Base-by-base conservation (phyloP, 1,140 invertebrate genomes). In the Zaprionus africanus region DNA sequence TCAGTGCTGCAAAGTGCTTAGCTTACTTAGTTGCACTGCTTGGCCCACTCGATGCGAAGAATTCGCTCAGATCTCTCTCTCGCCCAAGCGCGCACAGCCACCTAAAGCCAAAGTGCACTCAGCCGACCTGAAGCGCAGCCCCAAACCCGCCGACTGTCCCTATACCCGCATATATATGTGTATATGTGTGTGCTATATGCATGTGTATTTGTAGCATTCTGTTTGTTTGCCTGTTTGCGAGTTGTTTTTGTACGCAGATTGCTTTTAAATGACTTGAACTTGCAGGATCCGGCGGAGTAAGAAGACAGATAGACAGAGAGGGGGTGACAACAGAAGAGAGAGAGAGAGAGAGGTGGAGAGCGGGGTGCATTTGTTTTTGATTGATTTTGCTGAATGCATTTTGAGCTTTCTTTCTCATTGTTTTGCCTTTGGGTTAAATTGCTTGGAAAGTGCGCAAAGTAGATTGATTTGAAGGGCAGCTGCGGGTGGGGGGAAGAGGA, bases 231-330 rank as follows among this genome's bases (percentile, higher is more conserved):
- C 65, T 59, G 62, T 46, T 46, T 17, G 41, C 41, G n/a, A 51
- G 17, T 63, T 46, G 31, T 26, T 60, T 73, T 49, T 75, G 65
- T 69, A 66, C 66, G 74, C 54, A 88, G 84, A 87, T 87, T 88
- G 84, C 84, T 87, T 87, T 87, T 82, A 88, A 88, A 88, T 88
- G 83, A 88, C 85, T 88, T 84, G 59, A 86, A 90, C 72, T 88
- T 76, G 73, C 43, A 26, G 43, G 51, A 63, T 64, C 26, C 49
- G 78, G 69, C 79, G 19, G 46, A 11, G 63, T 74, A 66, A 78
- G 68, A 51, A 74, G 59, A 56, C 24, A 26, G 53, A 31, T 15
- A 56, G 26, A 15, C 12, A 4, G 13, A 15, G 49, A 11, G 19
- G 17, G 41, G 4, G 7, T 1, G 2, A 43, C 2, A 34, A 5